A percentile compares a stretch with the other conserved stretches of the same genome.
phyloP scores from a whole-genome alignment of 2,888 invertebrate species.

The Electrophaes corylata region DNA sequence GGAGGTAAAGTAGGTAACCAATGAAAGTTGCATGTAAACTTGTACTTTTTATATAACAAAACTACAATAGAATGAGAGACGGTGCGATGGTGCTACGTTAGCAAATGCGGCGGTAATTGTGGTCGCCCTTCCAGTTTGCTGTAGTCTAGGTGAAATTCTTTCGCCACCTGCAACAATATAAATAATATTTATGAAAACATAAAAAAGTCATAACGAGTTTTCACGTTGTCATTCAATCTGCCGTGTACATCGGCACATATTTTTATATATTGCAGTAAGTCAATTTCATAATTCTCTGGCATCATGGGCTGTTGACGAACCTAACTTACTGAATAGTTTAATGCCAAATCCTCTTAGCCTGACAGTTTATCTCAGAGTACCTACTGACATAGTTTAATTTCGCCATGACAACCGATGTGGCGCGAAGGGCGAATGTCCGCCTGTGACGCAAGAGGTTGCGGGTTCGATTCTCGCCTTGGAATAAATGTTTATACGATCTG shows the following conservation, averaged over 20 bases:
- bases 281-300: no score
- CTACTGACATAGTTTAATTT: no score
- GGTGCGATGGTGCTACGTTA: slow-evolving; percentile 78
- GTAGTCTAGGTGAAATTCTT: slow-evolving; percentile 99
- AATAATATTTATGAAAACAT: slow-evolving; percentile 22
- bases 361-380: no score
- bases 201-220: background rate
- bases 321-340: no score
- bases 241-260: background rate
- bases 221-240: no score
- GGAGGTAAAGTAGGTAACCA: slow-evolving; percentile 8
- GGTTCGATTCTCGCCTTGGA: no score
- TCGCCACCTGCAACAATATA: slow-evolving; percentile 87
- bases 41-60: slow-evolving; percentile 85
- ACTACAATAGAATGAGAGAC: slow-evolving; percentile 77
- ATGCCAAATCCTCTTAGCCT: no score
- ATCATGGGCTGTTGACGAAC: no score
- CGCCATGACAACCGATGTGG: no score
- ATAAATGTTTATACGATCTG: no score
- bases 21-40: slow-evolving; percentile 61
- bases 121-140: slow-evolving; percentile 98
- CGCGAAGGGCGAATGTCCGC: no score
- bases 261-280: background rate
- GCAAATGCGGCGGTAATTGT: slow-evolving; percentile 87
- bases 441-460: no score